Evolutionary conservation across 2,113 vertebrate species (phyloP).

Genomic region (Muntiacus reevesi): DNA sequence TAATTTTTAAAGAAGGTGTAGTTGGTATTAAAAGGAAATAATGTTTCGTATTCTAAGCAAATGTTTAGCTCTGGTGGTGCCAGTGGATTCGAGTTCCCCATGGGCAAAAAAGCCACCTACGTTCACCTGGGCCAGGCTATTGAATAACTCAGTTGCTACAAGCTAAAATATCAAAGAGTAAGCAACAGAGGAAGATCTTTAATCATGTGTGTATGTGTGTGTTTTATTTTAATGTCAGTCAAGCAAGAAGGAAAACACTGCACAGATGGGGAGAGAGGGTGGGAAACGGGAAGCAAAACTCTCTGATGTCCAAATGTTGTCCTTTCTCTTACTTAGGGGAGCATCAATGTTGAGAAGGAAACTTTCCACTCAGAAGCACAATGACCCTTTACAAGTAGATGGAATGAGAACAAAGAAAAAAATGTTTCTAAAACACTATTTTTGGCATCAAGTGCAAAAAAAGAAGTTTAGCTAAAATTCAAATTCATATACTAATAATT

Average conservation of each 20-base stretch:
- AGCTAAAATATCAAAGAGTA: slow-evolving; percentile 55
- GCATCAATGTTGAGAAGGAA: not conserved
- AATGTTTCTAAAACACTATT: slow-evolving; percentile 8
- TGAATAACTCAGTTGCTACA: not conserved
- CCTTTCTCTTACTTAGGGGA: slow-evolving; percentile 38
- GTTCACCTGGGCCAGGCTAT: not conserved
- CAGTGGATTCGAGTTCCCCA: not conserved
- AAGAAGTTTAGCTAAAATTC: slow-evolving; percentile 30
- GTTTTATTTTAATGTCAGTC: slow-evolving; percentile 44
- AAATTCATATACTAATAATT: not conserved
- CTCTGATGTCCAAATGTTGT: slow-evolving; percentile 44
- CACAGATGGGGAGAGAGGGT: slow-evolving; percentile 27
- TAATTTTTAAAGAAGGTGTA: not conserved
- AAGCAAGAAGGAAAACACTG: slow-evolving; percentile 43
- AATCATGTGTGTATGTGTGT: not conserved
- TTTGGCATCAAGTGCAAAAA: not conserved
- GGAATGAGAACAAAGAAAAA: slow-evolving; percentile 46
- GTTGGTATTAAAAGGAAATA: not conserved
- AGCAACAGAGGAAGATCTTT: slow-evolving; percentile 46
- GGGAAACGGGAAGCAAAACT: slow-evolving; percentile 41
- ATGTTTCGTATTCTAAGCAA: slow-evolving; percentile 19
- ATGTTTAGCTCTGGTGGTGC: not conserved
- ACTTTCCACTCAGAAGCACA: slow-evolving; percentile 23
- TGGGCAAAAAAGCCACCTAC: not conserved
- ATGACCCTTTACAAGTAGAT: slow-evolving; percentile 37